These are phyloP conservation scores for Cyphomyrus plagiostoma DNA, from an alignment of 2,113 vertebrate species.

Conservation along the genomic window DNA sequence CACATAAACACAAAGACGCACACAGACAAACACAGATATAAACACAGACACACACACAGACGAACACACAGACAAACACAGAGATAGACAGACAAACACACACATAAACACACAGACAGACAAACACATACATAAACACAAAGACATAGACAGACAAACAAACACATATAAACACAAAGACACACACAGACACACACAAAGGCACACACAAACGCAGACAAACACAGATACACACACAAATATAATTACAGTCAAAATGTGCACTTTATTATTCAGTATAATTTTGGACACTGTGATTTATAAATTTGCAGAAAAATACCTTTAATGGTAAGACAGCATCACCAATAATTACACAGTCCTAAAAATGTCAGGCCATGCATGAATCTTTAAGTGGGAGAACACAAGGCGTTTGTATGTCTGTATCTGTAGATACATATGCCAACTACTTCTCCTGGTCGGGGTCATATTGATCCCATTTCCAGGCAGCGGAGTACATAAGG, in stretches of 20 bases:
- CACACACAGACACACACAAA: neutral
- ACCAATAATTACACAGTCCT: neutral
- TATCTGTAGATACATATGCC: neutral
- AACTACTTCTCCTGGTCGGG: neutral
- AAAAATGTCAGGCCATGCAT: neutral
- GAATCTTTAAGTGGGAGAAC: neutral
- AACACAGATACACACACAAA: neutral
- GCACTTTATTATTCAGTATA: neutral
- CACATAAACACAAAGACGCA: constrained; percentile 2
- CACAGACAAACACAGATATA: neutral
- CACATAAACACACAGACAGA: neutral
- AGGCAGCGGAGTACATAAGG: neutral
- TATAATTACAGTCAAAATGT: neutral
- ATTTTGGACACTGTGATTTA: neutral
- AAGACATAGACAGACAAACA: neutral
- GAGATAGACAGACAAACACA: neutral
- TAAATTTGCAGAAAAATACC: neutral
- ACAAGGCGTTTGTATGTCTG: neutral
- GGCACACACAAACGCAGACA: too few species aligned
- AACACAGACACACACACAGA: too few species aligned
- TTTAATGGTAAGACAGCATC: neutral
- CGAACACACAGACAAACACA: neutral
- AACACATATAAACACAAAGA: neutral
- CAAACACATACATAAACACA: neutral
- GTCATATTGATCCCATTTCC: neutral